These are phyloP conservation scores for Rhodeus uyekii DNA, from an alignment of 2,797 vertebrate genomes.

Conservation along the genomic window DNA sequence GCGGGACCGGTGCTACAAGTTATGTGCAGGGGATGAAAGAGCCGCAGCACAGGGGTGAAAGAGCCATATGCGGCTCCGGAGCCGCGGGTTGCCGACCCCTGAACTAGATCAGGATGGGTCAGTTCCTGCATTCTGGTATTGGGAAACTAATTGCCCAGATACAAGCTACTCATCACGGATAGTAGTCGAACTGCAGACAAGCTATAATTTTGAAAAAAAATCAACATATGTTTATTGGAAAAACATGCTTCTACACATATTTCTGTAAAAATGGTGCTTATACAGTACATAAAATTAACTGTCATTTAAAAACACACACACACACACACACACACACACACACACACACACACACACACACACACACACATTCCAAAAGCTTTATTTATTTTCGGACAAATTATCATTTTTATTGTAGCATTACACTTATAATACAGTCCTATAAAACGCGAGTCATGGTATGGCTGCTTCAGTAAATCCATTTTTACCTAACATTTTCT, in stretches of 20 bases:
- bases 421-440: neutral
- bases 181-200: neutral
- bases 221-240: neutral
- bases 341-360: no score
- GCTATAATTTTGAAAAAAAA: neutral
- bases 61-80: no score
- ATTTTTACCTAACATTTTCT: neutral
- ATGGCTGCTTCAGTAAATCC: neutral
- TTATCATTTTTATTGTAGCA: neutral
- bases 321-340: no score
- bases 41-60: no score
- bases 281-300: no score
- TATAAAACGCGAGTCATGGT: neutral
- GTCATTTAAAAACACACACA: no score
- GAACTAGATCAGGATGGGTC: neutral
- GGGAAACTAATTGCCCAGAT: neutral
- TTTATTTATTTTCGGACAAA: neutral
- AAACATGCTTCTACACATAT: neutral
- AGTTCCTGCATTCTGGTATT: neutral
- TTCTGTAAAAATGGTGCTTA: neutral
- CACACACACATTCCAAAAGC: no score
- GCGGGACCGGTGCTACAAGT: no score
- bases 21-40: no score
- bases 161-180: neutral
- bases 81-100: no score